A percentile compares a stretch with the other conserved stretches of the same genome.
Conservation (phyloP, 1,140 invertebrate species). For the Thaumatotibia leucotreta region DNA sequence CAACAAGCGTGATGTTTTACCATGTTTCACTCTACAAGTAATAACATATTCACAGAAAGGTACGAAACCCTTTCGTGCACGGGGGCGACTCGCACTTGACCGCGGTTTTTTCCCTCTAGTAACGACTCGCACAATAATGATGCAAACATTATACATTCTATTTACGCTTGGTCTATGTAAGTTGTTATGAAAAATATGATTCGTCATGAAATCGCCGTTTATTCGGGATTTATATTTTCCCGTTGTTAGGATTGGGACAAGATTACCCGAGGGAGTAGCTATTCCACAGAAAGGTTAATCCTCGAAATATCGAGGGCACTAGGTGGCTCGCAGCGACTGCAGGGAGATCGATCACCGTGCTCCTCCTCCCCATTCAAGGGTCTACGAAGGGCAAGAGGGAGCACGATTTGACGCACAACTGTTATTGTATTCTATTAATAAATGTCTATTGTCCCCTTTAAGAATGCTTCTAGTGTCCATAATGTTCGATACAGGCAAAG, state of each 20-base stretch:
- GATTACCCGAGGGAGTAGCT: constrained; percentile 3
- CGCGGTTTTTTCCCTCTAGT: too few species aligned
- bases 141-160: too few species aligned
- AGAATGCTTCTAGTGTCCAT: background rate
- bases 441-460: background rate
- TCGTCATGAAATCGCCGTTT: background rate
- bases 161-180: background rate
- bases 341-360: constrained; percentile 14
- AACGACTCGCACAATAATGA: too few species aligned
- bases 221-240: background rate
- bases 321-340: constrained; percentile 9
- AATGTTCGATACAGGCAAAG: too few species aligned
- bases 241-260: constrained; percentile 10
- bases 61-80: too few species aligned
- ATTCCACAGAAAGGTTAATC: constrained; percentile 15
- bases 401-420: background rate
- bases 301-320: constrained; percentile 17
- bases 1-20: too few species aligned
- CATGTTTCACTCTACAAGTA: too few species aligned
- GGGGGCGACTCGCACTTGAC: too few species aligned
- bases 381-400: constrained; percentile 14
- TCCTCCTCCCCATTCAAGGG: constrained; percentile 2
- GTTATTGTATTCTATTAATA: constrained; percentile 1
- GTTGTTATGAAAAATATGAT: background rate
- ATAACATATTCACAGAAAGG: too few species aligned